Evolutionary conservation across 2,888 invertebrate species (phyloP).

Genomic region (Rhabditophanes sp.): DNA sequence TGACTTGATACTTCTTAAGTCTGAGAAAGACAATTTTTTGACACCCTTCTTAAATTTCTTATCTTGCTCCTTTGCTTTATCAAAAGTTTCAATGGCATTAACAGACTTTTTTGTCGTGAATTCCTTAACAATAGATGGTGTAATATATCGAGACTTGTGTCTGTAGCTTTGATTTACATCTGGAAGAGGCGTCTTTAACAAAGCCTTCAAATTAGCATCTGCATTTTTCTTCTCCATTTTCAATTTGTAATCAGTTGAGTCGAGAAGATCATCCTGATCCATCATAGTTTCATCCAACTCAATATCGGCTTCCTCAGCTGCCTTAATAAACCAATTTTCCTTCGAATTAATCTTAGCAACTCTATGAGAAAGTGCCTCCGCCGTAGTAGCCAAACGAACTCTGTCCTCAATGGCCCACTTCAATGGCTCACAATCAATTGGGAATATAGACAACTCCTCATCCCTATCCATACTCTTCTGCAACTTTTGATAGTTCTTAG

Average conservation of each 20-base stretch:
- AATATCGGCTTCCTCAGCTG: constrained; percentile 70
- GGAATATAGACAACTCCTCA: constrained; percentile 67
- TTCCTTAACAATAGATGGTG: too few relatives aligned
- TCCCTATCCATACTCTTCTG: constrained; percentile 69
- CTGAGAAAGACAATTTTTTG: too few relatives aligned
- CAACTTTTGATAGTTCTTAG: constrained; percentile 59
- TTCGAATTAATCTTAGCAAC: constrained; percentile 35
- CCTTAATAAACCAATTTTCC: constrained; percentile 70
- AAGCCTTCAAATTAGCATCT: constrained; percentile 1
- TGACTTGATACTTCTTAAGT: too few relatives aligned
- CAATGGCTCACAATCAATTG: constrained; percentile 52
- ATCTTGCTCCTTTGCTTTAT: too few relatives aligned
- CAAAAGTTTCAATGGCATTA: too few relatives aligned
- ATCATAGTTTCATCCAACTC: constrained; percentile 56
- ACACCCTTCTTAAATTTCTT: too few relatives aligned
- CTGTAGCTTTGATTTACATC: too few relatives aligned
- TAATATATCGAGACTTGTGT: too few relatives aligned
- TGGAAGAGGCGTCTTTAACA: constrained; percentile 3
- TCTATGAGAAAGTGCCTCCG: constrained; percentile 62
- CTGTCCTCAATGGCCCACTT: constrained; percentile 57
- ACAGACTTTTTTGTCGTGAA: too few relatives aligned
- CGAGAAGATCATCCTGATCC: too few relatives aligned
- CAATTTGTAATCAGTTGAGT: constrained; percentile 1
- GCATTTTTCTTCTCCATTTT: constrained; percentile 1
- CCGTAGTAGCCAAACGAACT: constrained; percentile 61